These are phyloP conservation scores for Xestia rhomboidea DNA, from an alignment of 2,888 invertebrate species.

Conservation along the genomic window DNA sequence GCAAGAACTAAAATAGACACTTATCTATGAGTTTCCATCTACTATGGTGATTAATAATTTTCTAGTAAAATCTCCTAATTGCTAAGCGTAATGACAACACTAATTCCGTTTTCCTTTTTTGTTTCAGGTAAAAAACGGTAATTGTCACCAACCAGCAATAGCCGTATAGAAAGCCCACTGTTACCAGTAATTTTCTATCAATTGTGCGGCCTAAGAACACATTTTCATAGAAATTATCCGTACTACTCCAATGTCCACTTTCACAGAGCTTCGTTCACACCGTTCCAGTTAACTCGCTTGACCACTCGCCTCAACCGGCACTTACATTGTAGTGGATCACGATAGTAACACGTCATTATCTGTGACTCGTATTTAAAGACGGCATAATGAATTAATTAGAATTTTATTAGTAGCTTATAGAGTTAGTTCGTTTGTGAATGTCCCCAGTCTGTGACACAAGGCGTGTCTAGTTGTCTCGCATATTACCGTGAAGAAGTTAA, in stretches of 20 bases:
- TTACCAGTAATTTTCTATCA: conserved; percentile 75
- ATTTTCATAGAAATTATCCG: conserved; percentile 81
- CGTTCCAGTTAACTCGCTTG: conserved; percentile 68
- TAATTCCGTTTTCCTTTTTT: conserved; percentile 45
- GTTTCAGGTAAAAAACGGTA: conserved; percentile 62
- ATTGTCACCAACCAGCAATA: conserved; percentile 11
- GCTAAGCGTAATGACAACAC: conserved; percentile 1
- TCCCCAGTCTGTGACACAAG: conserved; percentile 40
- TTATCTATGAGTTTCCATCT: neutral
- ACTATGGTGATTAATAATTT: neutral
- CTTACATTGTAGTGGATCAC: conserved; percentile 61
- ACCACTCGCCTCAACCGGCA: conserved; percentile 61
- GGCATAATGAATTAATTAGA: conserved; percentile 65
- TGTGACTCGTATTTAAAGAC: conserved; percentile 57
- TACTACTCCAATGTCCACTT: conserved; percentile 73
- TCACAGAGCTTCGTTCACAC: conserved; percentile 74
- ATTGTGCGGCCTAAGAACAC: conserved; percentile 73
- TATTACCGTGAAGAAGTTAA: conserved; percentile 47
- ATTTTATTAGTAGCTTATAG: conserved; percentile 60
- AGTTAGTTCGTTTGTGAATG: conserved; percentile 51
- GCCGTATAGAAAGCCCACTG: conserved; percentile 4
- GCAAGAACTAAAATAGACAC: neutral
- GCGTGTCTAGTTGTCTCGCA: conserved; percentile 40
- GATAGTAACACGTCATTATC: conserved; percentile 61
- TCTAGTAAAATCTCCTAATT: conserved; percentile 3